phyloP scores from a whole-genome alignment of 37 sponge, comb jelly and placozoan species.

The Aplysina aerophoba region DNA sequence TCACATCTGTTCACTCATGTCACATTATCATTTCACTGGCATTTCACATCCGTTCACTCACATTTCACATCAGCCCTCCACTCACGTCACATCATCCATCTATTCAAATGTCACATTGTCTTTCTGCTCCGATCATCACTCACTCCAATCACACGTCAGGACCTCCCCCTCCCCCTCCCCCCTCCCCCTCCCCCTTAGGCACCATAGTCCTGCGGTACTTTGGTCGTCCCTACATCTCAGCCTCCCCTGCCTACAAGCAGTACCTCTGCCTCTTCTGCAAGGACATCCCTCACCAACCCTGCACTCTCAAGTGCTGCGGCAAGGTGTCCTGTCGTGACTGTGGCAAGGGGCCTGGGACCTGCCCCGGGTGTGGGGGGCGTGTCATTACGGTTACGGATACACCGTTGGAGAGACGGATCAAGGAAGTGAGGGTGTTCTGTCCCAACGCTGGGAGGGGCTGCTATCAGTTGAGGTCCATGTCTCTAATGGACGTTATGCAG shows the following conservation, averaged over 20 bases:
- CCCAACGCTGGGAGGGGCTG: constrained; percentile 22
- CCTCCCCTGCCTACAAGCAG: neutral
- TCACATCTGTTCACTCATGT: no score
- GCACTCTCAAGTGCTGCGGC: neutral
- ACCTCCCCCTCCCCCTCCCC: no score
- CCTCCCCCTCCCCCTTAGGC: neutral
- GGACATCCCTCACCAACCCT: neutral
- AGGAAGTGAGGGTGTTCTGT: constrained; percentile 10
- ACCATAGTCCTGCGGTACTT: neutral
- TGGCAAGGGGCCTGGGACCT: neutral
- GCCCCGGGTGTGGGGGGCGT: neutral
- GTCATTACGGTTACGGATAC: neutral
- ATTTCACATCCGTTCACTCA: no score
- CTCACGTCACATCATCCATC: no score
- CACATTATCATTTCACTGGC: no score
- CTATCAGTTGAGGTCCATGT: neutral
- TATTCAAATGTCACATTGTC: no score
- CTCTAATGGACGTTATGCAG: constrained; percentile 6
- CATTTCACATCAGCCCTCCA: no score
- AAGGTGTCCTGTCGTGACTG: neutral
- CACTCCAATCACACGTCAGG: no score
- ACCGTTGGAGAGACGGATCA: neutral
- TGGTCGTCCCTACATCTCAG: constrained; percentile 21
- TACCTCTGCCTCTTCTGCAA: constrained; percentile 15
- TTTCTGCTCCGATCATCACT: no score